These are phyloP conservation scores for Toxotes jaculatrix DNA, from an alignment of 2,113 vertebrate genomes.

Conservation along the genomic window DNA sequence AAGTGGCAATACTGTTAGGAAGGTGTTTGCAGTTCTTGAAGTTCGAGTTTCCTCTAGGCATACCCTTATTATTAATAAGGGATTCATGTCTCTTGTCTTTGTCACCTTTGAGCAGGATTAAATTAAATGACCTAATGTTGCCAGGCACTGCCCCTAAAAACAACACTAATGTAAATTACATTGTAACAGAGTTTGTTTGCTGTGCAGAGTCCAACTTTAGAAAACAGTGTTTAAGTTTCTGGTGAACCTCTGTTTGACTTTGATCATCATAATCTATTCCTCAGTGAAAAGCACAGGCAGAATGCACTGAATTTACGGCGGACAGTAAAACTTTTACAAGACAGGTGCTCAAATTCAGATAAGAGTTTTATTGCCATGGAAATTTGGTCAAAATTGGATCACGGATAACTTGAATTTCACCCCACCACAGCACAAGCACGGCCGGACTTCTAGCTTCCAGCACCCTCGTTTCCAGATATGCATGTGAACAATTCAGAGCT, in stretches of 20 bases:
- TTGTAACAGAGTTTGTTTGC: neutral
- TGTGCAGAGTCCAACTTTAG: constrained; percentile 25
- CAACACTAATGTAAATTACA: constrained; percentile 49
- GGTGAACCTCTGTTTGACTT: neutral
- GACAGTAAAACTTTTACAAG: constrained; percentile 32
- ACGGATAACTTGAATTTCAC: constrained; percentile 44
- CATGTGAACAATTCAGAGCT: constrained; percentile 63
- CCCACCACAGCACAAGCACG: neutral
- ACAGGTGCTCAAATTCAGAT: constrained; percentile 55
- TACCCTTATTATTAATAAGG: neutral
- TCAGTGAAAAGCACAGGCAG: neutral
- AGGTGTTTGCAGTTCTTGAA: constrained; percentile 14
- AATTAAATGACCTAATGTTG: neutral
- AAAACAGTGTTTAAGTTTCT: constrained; percentile 23
- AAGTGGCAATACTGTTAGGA: constrained; percentile 10
- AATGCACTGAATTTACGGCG: constrained; percentile 20
- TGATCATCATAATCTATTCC: constrained; percentile 1
- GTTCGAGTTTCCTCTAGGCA: neutral
- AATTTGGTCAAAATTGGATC: constrained; percentile 33
- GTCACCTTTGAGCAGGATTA: neutral
- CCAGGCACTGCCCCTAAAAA: constrained; percentile 27
- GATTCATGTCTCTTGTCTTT: constrained; percentile 4
- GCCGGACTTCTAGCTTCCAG: constrained; percentile 10
- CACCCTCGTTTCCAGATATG: constrained; percentile 47
- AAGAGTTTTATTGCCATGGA: constrained; percentile 40